Conservation (phyloP, 1,140 invertebrate species). For the Oscheius sp. region DNA sequence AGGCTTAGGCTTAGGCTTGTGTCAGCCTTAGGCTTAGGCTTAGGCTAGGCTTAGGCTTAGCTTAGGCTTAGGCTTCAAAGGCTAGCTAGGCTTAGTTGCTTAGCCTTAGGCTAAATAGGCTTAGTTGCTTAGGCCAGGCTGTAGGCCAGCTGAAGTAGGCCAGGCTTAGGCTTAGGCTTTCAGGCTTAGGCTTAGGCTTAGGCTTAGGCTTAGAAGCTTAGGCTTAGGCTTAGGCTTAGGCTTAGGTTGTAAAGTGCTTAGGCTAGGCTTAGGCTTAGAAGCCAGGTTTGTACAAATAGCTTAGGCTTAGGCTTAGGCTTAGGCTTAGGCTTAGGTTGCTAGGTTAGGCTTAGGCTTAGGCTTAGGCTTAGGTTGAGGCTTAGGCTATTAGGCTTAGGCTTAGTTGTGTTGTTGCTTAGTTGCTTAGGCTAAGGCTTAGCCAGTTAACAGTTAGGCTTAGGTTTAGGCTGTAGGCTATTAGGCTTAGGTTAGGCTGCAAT, state of each 20-base stretch:
- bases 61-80: slow-evolving; percentile 26
- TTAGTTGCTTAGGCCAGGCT: slow-evolving; percentile 23
- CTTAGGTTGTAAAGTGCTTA: slow-evolving; percentile 38
- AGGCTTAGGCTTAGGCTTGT: slow-evolving; percentile 27
- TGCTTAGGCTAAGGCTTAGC: slow-evolving; percentile 33
- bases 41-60: slow-evolving; percentile 9
- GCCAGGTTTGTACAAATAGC: slow-evolving; percentile 30
- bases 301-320: slow-evolving; percentile 37
- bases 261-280: slow-evolving; percentile 35
- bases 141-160: slow-evolving; percentile 24
- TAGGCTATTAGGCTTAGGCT: slow-evolving; percentile 38
- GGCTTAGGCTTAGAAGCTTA: slow-evolving; percentile 42
- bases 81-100: slow-evolving; percentile 20
- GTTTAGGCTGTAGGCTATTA: slow-evolving; percentile 37
- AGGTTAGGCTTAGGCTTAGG: slow-evolving; percentile 35
- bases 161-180: slow-evolving; percentile 23
- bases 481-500: slow-evolving; percentile 36
- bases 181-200: slow-evolving; percentile 37
- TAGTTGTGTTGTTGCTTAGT: neutral
- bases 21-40: slow-evolving; percentile 1
- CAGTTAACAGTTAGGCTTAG: slow-evolving; percentile 37
- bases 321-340: slow-evolving; percentile 38
- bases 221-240: slow-evolving; percentile 41
- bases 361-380: slow-evolving; percentile 34
- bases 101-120: slow-evolving; percentile 20